Percentiles rank a stretch among this genome's conserved stretches.
Evolutionary conservation across 30 jellyfish, hydroid and myxozoan species (phyloP).

Genomic region (Calvadosia cruxmelitensis): DNA sequence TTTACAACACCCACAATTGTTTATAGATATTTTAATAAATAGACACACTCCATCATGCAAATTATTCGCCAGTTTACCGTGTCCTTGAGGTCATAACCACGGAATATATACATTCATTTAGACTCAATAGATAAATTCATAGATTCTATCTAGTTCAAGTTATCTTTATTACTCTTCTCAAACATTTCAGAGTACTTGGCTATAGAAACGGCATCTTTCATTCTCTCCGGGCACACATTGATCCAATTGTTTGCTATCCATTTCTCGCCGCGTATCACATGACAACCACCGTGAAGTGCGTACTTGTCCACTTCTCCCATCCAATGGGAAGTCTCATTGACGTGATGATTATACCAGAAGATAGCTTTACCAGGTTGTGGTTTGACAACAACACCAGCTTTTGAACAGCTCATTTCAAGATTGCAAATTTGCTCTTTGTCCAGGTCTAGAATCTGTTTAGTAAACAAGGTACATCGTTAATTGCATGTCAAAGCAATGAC

Average conservation of each 20-base stretch:
- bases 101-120: too few species aligned
- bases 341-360: constrained; percentile 46
- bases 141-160: too few species aligned
- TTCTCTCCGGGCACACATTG: constrained; percentile 26
- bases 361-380: constrained; percentile 67
- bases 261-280: constrained; percentile 39
- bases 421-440: constrained; percentile 20
- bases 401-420: constrained; percentile 39
- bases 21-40: too few species aligned
- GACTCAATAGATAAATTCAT: too few species aligned
- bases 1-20: too few species aligned
- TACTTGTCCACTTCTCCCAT: constrained; percentile 48
- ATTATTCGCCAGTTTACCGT: too few species aligned
- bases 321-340: constrained; percentile 39
- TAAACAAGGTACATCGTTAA: background rate
- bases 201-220: constrained; percentile 1
- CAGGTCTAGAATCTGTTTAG: background rate
- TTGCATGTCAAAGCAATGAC: too few species aligned
- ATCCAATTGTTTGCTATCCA: constrained; percentile 79
- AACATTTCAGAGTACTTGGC: too few species aligned
- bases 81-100: too few species aligned
- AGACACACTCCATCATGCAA: too few species aligned
- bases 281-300: constrained; percentile 60
- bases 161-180: too few species aligned
- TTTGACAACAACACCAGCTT: constrained; percentile 28